These are phyloP conservation scores for Chelidonichthys spinosus DNA, from an alignment of 2,797 vertebrate species.

Conservation along the genomic window DNA sequence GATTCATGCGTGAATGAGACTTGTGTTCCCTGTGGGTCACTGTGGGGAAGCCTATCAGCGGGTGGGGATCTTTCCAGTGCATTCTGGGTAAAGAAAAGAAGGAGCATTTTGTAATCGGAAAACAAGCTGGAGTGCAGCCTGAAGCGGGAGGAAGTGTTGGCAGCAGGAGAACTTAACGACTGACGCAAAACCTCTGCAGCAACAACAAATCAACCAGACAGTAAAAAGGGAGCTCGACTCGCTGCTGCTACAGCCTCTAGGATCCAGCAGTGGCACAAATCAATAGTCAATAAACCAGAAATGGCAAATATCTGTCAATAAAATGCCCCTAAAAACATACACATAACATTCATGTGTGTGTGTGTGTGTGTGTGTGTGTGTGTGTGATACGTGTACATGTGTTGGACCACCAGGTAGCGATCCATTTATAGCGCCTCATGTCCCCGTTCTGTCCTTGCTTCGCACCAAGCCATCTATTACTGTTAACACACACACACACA, in stretches of 20 bases:
- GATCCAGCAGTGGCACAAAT: background rate
- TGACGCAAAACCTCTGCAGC: slow-evolving; percentile 71
- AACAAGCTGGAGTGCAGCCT: slow-evolving; percentile 23
- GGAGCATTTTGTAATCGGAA: slow-evolving; percentile 24
- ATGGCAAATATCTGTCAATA: background rate
- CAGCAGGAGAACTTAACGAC: slow-evolving; percentile 55
- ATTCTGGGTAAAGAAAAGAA: slow-evolving; percentile 36
- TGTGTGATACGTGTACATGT: slow-evolving; percentile 9
- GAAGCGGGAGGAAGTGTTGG: slow-evolving; percentile 44
- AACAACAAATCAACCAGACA: slow-evolving; percentile 63
- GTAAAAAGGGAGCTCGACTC: slow-evolving; percentile 22
- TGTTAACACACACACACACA: slow-evolving; percentile 60
- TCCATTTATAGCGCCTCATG: slow-evolving; percentile 81
- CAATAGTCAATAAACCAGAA: background rate
- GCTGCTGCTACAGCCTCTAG: background rate
- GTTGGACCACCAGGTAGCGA: slow-evolving; percentile 61
- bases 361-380: background rate
- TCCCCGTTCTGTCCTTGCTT: slow-evolving; percentile 85
- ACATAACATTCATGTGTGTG: background rate
- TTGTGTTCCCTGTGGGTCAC: slow-evolving; percentile 1
- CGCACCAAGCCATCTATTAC: slow-evolving; percentile 81
- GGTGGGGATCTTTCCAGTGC: slow-evolving; percentile 25
- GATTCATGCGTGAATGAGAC: slow-evolving; percentile 17
- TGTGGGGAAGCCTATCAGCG: slow-evolving; percentile 35
- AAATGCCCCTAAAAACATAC: background rate